Evolutionary conservation across 2,113 vertebrate species (phyloP), one percentile per base, ranked within the genome.

Genomic region (Esox niger): DNA sequence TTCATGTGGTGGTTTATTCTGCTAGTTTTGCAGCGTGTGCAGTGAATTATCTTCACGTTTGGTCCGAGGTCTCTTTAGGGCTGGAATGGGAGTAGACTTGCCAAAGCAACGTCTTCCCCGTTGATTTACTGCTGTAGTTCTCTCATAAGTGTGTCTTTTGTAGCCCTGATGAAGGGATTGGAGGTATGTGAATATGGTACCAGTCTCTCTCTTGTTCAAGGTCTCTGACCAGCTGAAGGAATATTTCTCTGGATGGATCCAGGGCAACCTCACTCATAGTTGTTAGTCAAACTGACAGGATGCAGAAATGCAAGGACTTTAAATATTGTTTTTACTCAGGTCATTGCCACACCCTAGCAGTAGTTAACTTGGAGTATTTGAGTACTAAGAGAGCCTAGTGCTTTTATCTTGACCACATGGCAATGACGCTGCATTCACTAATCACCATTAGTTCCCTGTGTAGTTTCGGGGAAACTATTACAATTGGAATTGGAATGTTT

Each of bases 151-250:
- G 78, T 78, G 80, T 90, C 77, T 87, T 82, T 76, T 78, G 80
- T 75, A 86, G 83, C 78, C 74, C 70, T 88, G 89, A 87, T 91
- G 85, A 91, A 86, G 84, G 77, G 76, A 82, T 76, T 77, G 76
- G 64, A 66, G 83, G 86, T 87, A 83, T 90, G 86, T 70, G 77
- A 74, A 79, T n/a, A n/a, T 76, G 83, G 83, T 91, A 88, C 88
- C 89, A 85, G 84, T 80, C 87, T 82, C 86, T 73, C 75, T 78
- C 67, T 54, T 71, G 72, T 85, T 87, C 84, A 87, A 89, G 86
- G 87, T 80, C 83, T 84, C 80, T 77, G 65, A 84, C 77, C 76
- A 74, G n/a, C 66, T 65, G 33, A 46, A 56, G 52, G 43, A 30
- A 30, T 60, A 17, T 65, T 56, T 62, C 63, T 76, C 64, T 83